Percentiles rank a stretch among this genome's conserved stretches.
These are phyloP conservation scores for Ochropleura leucogaster DNA, from an alignment of 2,888 invertebrate species.

Conservation along the genomic window DNA sequence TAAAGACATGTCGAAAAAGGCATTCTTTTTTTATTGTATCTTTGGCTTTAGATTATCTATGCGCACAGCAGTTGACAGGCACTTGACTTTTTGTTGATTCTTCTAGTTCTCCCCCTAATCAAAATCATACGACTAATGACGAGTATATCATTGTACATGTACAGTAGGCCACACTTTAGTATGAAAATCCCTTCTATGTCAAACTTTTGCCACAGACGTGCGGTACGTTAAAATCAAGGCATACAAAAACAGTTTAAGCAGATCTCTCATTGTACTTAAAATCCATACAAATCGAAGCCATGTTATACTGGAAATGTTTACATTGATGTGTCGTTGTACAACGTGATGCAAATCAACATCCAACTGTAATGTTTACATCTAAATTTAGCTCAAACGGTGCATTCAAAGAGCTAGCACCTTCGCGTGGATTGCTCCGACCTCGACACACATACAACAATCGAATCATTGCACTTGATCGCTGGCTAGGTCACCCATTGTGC, in stretches of 20 bases:
- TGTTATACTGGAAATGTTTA: no score
- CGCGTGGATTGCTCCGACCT: constrained; percentile 27
- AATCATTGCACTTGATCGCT: constrained; percentile 49
- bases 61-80: background rate
- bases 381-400: constrained; percentile 10
- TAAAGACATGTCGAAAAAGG: no score
- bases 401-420: constrained; percentile 24
- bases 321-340: no score
- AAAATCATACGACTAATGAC: background rate
- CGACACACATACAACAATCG: constrained; percentile 40
- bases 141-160: background rate
- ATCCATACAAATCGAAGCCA: no score
- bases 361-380: constrained; percentile 19
- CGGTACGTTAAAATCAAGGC: background rate
- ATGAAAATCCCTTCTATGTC: background rate
- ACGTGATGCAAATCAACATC: background rate
- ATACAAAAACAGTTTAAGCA: no score
- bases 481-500: constrained; percentile 35
- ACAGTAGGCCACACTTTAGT: background rate
- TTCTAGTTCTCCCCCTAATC: background rate
- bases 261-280: no score
- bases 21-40: no score
- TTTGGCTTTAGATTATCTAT: no score
- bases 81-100: background rate
- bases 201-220: background rate